Evolutionary conservation across 2,113 vertebrate species (phyloP).

Genomic region (Arizona elegans): DNA sequence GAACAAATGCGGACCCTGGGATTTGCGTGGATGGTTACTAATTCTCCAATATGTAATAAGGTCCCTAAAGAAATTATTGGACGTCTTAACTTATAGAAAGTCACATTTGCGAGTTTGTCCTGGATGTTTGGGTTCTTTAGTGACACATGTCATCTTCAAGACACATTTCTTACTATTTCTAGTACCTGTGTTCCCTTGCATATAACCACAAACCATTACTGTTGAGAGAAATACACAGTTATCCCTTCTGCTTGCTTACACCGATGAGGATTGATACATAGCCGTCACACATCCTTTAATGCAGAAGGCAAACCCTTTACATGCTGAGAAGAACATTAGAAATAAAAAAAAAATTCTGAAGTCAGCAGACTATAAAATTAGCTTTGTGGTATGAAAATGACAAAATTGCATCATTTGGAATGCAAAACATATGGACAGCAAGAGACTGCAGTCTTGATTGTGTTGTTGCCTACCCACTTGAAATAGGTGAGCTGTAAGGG

Average conservation of each 20-base stretch:
- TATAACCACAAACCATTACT: neutral
- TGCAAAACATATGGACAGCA: constrained; percentile 26
- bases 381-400: constrained; percentile 58
- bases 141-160: fast-evolving
- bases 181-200: neutral
- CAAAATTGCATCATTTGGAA: constrained; percentile 50
- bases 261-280: neutral
- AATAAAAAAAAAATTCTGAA: constrained; percentile 44
- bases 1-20: neutral
- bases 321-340: constrained; percentile 47
- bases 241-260: neutral
- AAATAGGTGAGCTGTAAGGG: fast-evolving
- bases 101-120: neutral
- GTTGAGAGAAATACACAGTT: constrained; percentile 29
- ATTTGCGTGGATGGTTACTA: neutral
- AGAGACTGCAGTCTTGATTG: neutral
- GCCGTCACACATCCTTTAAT: neutral
- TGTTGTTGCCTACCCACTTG: neutral
- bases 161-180: neutral
- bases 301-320: constrained; percentile 41
- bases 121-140: fast-evolving
- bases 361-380: constrained; percentile 66
- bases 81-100: neutral
- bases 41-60: neutral
- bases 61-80: neutral